Evolutionary conservation across 1,140 invertebrate genomes (phyloP).

Genomic region (Heterodera schachtii): DNA sequence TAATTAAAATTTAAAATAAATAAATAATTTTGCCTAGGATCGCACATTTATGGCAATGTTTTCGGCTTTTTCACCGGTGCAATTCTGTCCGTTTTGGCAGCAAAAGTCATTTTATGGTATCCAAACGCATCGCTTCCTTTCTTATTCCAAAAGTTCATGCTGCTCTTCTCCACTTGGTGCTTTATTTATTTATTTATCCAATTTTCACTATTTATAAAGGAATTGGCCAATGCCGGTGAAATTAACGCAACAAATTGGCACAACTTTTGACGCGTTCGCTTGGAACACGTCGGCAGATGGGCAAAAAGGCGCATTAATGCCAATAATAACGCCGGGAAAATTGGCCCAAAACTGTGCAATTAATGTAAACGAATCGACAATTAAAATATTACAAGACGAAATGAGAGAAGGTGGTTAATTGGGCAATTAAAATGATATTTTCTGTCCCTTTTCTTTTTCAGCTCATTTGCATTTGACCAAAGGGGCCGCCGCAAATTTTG

Average conservation of each 20-base stretch:
- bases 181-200: not conserved
- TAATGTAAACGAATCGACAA: not conserved
- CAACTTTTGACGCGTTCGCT: not conserved
- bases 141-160: not conserved
- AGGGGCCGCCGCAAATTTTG: not conserved
- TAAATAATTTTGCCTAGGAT: not conserved
- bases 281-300: not conserved
- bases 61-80: constrained; percentile 17
- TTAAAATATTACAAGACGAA: not conserved
- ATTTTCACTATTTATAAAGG: not conserved
- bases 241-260: not conserved
- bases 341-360: not conserved
- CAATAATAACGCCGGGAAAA: not conserved
- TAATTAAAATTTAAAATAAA: not conserved
- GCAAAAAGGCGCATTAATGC: not conserved
- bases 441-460: not conserved
- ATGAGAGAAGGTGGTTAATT: not conserved
- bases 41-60: constrained; percentile 11
- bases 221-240: not conserved
- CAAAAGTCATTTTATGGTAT: constrained; percentile 3
- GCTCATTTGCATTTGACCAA: not conserved
- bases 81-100: constrained; percentile 14
- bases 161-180: not conserved
- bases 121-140: not conserved
- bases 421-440: too few species aligned